Base-by-base conservation (phyloP, 2,797 vertebrate species). In the Danio jaintianensis region DNA sequence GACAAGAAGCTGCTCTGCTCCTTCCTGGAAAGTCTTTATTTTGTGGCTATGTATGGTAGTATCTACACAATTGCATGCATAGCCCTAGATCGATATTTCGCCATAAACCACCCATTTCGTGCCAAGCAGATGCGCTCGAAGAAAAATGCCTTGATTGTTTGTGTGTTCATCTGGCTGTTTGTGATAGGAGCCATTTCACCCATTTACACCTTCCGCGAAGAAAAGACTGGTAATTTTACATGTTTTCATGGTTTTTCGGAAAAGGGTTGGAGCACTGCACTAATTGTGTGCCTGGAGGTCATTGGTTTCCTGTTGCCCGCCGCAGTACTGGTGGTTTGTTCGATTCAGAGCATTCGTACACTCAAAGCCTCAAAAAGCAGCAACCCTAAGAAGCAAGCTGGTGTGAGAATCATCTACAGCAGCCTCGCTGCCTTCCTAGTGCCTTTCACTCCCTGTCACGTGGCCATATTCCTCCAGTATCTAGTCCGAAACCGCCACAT, bases 61-160 rank as follows among this genome's bases (percentile, higher is more conserved):
- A 92, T 98, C 88, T 96, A 96, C 86, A 96, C 92, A 22, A 96
- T 97, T 20, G 92, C 92, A 88, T 95, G 93, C 78, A 98, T 98
- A 83, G 94, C 95, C 0, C 42, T 95, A 4, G 96, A 98, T 82
- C 93, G 97, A 13, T 98, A 96, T 86, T 59, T 96, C 69, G 93
- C 91, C 50, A 96, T 98, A 82, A 94, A 83, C 82, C 84, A 95
- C 86, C 96, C 96, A 0, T 92, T 95, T 67, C 86, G 73, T 73
- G 92, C 92, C 64, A 94, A 89, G 83, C 82, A 85, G 68, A 63
- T 94, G 42, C 94, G 95, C 0, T 97, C 96, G 6, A 93, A 91
- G 16, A 89, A n/a, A 73, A 88, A 59, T 4, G 93, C 94, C 18
- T 2, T 90, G 0, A 15, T 79, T 0, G 84, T 85, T 42, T 97